These are phyloP conservation scores for Sebastes matsubarae DNA, from an alignment of 2,797 vertebrate genomes.

Conservation along the genomic window DNA sequence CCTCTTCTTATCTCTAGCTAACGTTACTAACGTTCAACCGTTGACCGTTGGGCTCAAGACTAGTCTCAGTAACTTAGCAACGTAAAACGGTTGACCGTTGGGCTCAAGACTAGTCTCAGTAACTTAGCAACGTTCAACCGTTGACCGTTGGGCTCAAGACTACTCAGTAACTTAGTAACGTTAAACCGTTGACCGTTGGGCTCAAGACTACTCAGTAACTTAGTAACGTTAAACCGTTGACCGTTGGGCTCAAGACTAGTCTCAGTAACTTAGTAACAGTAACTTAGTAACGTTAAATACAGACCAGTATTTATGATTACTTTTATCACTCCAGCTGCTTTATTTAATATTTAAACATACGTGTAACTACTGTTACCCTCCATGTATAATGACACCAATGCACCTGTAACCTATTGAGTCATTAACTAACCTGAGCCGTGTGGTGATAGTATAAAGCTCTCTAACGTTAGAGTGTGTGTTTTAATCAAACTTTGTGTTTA, in stretches of 20 bases:
- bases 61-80: conserved; percentile 13
- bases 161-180: no score
- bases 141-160: no score
- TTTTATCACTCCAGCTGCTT: not conserved
- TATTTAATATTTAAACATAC: not conserved
- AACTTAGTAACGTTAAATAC: not conserved
- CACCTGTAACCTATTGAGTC: conserved; percentile 49
- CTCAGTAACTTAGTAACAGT: not conserved
- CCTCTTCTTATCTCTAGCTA: conserved; percentile 53
- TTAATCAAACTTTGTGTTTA: not conserved
- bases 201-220: conserved; percentile 17
- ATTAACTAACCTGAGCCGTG: not conserved
- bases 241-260: conserved; percentile 29
- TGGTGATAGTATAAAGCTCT: not conserved
- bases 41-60: conserved; percentile 30
- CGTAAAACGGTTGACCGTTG: not conserved
- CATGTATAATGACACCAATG: conserved; percentile 26
- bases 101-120: no score
- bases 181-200: conserved; percentile 12
- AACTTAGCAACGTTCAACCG: no score
- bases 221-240: conserved; percentile 2
- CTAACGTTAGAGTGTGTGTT: not conserved
- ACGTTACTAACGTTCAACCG: conserved; percentile 13
- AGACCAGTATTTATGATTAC: not conserved
- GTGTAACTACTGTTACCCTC: not conserved